Base-by-base conservation (phyloP, 2,888 invertebrate genomes). In the Oegoconia quadripuncta region DNA sequence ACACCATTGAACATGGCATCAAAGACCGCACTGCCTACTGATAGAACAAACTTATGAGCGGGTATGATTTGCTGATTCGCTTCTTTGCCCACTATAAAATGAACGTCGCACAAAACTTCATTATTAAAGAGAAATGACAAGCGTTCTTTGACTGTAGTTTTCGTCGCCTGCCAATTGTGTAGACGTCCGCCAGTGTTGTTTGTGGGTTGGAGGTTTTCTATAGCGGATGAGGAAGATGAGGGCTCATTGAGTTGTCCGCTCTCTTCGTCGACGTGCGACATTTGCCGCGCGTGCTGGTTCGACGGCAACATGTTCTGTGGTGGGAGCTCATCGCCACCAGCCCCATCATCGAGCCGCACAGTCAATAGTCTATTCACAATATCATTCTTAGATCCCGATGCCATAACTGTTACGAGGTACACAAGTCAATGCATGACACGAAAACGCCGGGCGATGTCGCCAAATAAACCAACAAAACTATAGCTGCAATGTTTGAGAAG, bases 1-100 rank as follows among this genome's bases (percentile, higher is more conserved):
- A 92, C 91, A 18, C 95, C 94, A 64, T 94, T 94, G 62, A 96
- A 95, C 93, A 95, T 93, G 5, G 94, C 94, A 72, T 95, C 95
- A 67, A 96, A 96, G 1, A 96, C 95, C 0, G 94, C 94, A 61
- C 94, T 94, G 1, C 95, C 95, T 6, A 94, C 92, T 0, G 94
- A 93, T 22, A 96, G 72, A 0, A 96, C 92, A 60, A 95, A 93
- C 69, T 91, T 93, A 57, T 94, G 94, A 0, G 95, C 95, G 1
- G 94, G 94, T 45, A 95, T 92, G 9, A 92, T 86, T 65, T 92
- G 91, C 46, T 90, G 90, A 43, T 90, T 90, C 0, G 87, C 89
- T 30, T 91, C 93, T 55, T 91, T 91, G 1, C 95, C 95, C 11
- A 95, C 95, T 25, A 93, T 84, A 59, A 95, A 95, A 57, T 91